Evolutionary conservation across 1,140 invertebrate species (phyloP).

Genomic region (Lasioglossum baleicum): DNA sequence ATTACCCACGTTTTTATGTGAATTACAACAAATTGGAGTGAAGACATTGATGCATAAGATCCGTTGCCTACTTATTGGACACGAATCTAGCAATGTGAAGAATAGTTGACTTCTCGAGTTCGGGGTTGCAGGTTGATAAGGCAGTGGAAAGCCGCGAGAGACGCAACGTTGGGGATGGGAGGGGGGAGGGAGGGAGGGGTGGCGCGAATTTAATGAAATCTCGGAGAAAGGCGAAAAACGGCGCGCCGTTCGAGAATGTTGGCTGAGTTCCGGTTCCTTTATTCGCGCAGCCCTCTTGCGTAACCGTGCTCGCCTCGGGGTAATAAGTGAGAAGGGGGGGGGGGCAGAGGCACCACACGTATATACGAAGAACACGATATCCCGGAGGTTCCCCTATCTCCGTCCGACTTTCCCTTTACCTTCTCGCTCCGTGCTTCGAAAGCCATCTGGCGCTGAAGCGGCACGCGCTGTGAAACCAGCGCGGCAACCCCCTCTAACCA

Average conservation of each 20-base stretch:
- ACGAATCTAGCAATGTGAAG: too few species aligned
- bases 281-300: slow-evolving; percentile 13
- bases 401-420: slow-evolving; percentile 15
- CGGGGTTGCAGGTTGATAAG: too few species aligned
- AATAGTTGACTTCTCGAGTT: too few species aligned
- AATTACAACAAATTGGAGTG: too few species aligned
- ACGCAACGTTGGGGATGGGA: too few species aligned
- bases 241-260: slow-evolving; percentile 8
- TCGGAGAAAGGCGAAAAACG: neutral
- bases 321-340: slow-evolving; percentile 36
- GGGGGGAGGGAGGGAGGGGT: too few species aligned
- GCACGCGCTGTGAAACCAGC: slow-evolving; percentile 66
- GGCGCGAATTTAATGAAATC: slow-evolving; percentile 14
- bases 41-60: too few species aligned
- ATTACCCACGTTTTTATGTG: too few species aligned
- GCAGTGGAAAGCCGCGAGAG: too few species aligned
- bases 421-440: slow-evolving; percentile 44
- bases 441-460: slow-evolving; percentile 68
- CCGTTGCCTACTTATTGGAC: too few species aligned
- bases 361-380: too few species aligned
- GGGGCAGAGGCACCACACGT: neutral
- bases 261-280: slow-evolving; percentile 16
- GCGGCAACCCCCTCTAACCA: neutral
- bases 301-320: slow-evolving; percentile 37
- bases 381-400: neutral